phyloP scores from a whole-genome alignment of 2,888 invertebrate species.

The Adelognathus sp. region DNA sequence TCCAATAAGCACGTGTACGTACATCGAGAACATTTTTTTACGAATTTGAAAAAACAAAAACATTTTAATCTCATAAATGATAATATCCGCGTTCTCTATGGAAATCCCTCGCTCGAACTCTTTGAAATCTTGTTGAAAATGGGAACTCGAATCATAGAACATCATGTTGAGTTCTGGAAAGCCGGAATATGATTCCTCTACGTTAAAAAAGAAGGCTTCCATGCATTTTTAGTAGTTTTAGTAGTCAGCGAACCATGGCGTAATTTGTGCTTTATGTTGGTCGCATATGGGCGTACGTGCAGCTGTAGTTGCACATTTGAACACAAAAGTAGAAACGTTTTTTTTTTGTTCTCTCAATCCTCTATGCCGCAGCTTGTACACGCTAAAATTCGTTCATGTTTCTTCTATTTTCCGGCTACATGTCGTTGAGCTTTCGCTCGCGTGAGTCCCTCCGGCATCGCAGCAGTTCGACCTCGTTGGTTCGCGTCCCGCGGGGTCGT shows the following conservation, averaged over 20 bases:
- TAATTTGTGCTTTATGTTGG: neutral
- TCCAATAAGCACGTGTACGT: no score
- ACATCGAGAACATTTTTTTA: neutral
- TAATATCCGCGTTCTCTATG: no score
- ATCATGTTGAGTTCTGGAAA: no score
- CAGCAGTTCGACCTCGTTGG: conserved; percentile 1
- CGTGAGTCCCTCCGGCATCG: neutral
- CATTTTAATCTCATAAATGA: no score
- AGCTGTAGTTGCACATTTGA: neutral
- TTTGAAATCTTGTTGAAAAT: no score
- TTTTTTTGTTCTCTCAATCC: neutral
- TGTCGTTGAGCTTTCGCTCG: conserved; percentile 28
- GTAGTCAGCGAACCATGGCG: neutral
- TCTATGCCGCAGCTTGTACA: neutral
- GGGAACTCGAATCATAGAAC: no score
- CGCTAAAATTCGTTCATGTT: conserved; percentile 18
- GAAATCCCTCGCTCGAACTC: no score
- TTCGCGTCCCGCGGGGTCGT: conserved; percentile 6
- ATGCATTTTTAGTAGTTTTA: neutral
- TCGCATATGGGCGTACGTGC: neutral
- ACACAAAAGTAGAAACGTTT: conserved; percentile 28
- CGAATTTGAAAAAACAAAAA: no score
- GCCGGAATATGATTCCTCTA: neutral
- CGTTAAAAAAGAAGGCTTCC: neutral
- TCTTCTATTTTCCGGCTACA: neutral